Evolutionary conservation across 1,140 invertebrate genomes (phyloP), one percentile per base, ranked within the genome.

Genomic region (Steinernema khuongi): DNA sequence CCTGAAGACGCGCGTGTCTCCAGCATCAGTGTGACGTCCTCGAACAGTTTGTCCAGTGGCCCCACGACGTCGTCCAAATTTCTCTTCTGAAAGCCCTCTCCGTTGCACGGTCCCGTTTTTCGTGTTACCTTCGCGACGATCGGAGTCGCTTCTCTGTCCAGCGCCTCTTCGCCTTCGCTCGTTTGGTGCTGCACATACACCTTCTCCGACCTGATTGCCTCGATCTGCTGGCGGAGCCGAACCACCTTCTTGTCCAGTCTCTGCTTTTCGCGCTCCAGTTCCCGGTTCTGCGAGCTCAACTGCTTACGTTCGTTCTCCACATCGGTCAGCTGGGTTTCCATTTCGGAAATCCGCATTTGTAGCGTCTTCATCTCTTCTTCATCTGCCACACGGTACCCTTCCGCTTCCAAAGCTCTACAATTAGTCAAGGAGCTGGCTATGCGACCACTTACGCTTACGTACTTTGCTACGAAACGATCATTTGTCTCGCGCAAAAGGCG

Each of bases 11-110:
- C 71, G 22, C 71, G 68, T 41, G 72, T 70, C 26, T 83, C 72
- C 4, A 83, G 72, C 68, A 83, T 79, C 66, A 74, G 68, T n/a
- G 76, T 68, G 26, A 83, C 79, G 68, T 83, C 81, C 1, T 74
- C 60, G 28, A 79, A 85, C 1, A 83, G 66, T 67, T 77, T 81
- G 32, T 85, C 74, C 30, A 82, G 68, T 22, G 50, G 50, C 4
- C 22, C 50, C 50, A 60, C 4, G 18, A 82, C 67, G 33, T 69
- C 67, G 22, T 22, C 26, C 31, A 33, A n/a, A 29, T 26, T 60
- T 70, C 31, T 70, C 74, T 26, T 75, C 72, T 70, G 4, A 70
- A 33, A 0, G 36, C 44, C 33, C 71, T 72, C 28, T 73, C 33
- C 33, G 44, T 41, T 11, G n/a, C 32, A 26, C 71, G 36, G 14